Evolutionary conservation across 2,797 vertebrate species (phyloP), one percentile per base, ranked within the genome.

Genomic region (Pseudochaenichthys georgianus): DNA sequence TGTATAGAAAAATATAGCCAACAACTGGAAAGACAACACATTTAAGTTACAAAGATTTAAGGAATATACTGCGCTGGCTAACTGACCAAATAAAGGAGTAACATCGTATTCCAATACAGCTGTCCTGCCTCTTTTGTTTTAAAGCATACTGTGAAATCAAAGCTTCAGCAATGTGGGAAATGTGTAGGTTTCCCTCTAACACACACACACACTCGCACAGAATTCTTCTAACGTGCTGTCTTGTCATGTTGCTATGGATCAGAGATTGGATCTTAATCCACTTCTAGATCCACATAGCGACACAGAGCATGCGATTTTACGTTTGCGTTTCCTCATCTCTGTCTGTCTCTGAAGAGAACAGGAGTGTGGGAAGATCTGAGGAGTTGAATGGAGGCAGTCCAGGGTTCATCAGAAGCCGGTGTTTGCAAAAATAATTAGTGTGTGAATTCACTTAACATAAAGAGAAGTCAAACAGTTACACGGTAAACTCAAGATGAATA

Each of bases 191-290:
- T 60, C 69, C 62, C 46, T 48, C 12, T 47, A 50, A 70, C 52
- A 28, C 23, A 57, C 58, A 31, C 65, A 43, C 60, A 47, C 61
- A 38, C 64, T 43, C 51, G 34, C 63, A 75, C 45, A 75, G 58
- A 83, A 83, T 88, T 87, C 85, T 69, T 72, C 77, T 77, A 52
- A 70, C 62, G 63, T 83, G 80, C 82, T 46, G 82, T 75, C 69
- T 80, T 87, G 86, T 89, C 91, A 88, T 89, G 91, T 90, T 88
- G 61, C 81, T 54, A 41, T 81, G 77, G 86, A 91, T 89, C 78
- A 87, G 87, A 92, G 92, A 90, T 91, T 88, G 91, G 84, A 90
- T 92, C 86, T 91, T 94, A 93, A 95, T 94, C 93, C 90, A 85
- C 88, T 77, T 88, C 77, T 67, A 94, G 92, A 92, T 92, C 88